Percentiles rank a stretch among this genome's conserved stretches.
These are phyloP conservation scores for Eidolon helvum DNA, from an alignment of 2,113 vertebrate species.

Conservation along the genomic window DNA sequence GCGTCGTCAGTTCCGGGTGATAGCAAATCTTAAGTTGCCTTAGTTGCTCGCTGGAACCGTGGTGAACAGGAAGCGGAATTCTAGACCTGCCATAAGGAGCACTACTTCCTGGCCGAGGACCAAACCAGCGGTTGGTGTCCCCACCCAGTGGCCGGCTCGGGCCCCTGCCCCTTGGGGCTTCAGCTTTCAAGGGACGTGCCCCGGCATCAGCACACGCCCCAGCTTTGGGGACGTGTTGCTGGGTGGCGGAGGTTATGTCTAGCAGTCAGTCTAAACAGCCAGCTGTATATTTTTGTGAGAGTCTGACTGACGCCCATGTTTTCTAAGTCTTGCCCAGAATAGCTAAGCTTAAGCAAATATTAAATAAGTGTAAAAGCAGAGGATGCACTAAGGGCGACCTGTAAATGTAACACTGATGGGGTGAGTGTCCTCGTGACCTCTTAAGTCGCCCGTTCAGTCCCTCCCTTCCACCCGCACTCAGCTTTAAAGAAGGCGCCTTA, in stretches of 20 bases:
- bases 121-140: rapidly evolving
- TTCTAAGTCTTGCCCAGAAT: neutral
- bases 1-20: neutral
- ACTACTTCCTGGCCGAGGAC: neutral
- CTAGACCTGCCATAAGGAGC: neutral
- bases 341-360: neutral
- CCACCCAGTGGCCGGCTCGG: neutral
- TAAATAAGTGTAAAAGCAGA: neutral
- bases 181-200: neutral
- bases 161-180: too few relatives aligned
- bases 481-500: neutral
- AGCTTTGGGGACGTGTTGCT: neutral
- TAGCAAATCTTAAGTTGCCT: neutral
- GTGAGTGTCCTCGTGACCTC: neutral
- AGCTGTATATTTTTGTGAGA: neutral
- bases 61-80: neutral
- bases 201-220: too few relatives aligned
- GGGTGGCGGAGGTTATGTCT: too few relatives aligned
- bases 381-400: neutral
- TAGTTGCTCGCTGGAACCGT: neutral
- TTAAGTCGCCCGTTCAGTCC: neutral
- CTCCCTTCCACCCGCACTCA: neutral
- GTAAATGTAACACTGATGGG: neutral
- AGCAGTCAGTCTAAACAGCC: neutral
- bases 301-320: neutral